phyloP scores from a whole-genome alignment of 2,888 invertebrate genomes.

The Nephrocerus scutellatus region DNA sequence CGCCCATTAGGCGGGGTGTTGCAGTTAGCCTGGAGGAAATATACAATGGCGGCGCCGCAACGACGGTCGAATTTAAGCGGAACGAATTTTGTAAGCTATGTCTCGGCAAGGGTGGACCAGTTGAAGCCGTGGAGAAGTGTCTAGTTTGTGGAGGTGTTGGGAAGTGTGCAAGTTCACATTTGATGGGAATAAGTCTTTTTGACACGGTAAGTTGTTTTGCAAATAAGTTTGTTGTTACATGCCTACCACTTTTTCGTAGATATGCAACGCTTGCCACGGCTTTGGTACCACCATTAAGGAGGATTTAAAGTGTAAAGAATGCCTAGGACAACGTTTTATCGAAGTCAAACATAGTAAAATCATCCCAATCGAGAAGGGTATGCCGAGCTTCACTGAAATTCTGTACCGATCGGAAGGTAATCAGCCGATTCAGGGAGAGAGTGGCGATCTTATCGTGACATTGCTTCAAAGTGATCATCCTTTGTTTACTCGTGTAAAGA shows the following conservation, averaged over 20 bases:
- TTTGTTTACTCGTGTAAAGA: slow-evolving; percentile 67
- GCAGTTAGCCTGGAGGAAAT: slow-evolving; percentile 84
- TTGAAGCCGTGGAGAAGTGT: slow-evolving; percentile 28
- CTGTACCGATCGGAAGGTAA: slow-evolving; percentile 84
- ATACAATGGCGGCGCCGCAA: slow-evolving; percentile 78
- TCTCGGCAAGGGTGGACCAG: slow-evolving; percentile 39
- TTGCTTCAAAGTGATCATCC: slow-evolving; percentile 75
- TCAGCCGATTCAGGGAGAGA: slow-evolving; percentile 76
- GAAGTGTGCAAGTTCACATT: slow-evolving; percentile 40
- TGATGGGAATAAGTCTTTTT: slow-evolving; percentile 46
- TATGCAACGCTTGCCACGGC: slow-evolving; percentile 58
- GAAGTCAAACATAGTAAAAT: slow-evolving; percentile 79
- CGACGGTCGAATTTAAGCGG: slow-evolving; percentile 36
- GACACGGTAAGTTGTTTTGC: slow-evolving; percentile 59
- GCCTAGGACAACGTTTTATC: slow-evolving; percentile 76
- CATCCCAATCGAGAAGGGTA: slow-evolving; percentile 83
- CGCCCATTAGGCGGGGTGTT: no score
- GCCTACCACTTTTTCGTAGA: slow-evolving; percentile 23
- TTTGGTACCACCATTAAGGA: slow-evolving; percentile 70
- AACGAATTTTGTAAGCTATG: slow-evolving; percentile 37
- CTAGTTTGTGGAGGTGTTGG: slow-evolving; percentile 35
- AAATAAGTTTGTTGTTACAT: not conserved
- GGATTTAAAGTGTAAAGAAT: slow-evolving; percentile 73
- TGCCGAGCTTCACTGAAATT: slow-evolving; percentile 79
- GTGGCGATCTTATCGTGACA: slow-evolving; percentile 85